Base-by-base conservation (phyloP, 1,140 invertebrate species). In the Diachasmimorpha longicaudata region DNA sequence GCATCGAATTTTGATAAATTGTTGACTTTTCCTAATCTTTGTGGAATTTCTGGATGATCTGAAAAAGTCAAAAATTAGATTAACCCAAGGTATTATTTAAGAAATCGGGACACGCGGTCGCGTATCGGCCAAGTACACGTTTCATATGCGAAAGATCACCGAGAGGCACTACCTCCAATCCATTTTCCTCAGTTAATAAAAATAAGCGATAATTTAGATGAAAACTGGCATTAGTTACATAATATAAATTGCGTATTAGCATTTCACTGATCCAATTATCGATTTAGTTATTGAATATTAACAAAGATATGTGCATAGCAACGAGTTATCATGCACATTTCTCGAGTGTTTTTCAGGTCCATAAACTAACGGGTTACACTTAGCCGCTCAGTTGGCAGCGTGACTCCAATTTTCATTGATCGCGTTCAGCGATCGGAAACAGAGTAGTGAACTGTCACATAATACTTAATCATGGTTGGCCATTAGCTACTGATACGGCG, bases 1-100 rank as follows among this genome's bases (percentile, higher is more conserved):
- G 95, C 92, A 85, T 97, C 96, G 77, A 96, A 97, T 85, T 96
- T 96, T 21, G 90, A 89, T 1, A 97, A 85, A 83, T 95, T 91
- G 79, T 93, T 93, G 55, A 98, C 87, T 86, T 96, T 96, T 31
- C 96, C 96, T 58, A 92, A 93, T 67, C 94, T 86, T 80, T 91
- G 91, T 0, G 93, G 93, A 25, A 94, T 93, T 85, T 94, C 93
- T 1, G 92, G 91, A 79, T 93, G 92, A 76, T 91, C 90, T 85
- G 87, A 75, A 31, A 48, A 39, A 31, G 16, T 70, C 23, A 69
- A 74, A 46, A 3, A 19, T 52, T 19, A n/a, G 19, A 52, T 52
- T 46, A 31, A 6, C 6, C 31, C 31, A 31, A 31, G 2, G 2
- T 6, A 31, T 31, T 31, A 31, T 3, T 31, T 31, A 6, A 31